Evolutionary conservation across 2,113 vertebrate species (phyloP), one percentile per base, ranked within the genome.

Genomic region (Tragelaphus buxtoni): DNA sequence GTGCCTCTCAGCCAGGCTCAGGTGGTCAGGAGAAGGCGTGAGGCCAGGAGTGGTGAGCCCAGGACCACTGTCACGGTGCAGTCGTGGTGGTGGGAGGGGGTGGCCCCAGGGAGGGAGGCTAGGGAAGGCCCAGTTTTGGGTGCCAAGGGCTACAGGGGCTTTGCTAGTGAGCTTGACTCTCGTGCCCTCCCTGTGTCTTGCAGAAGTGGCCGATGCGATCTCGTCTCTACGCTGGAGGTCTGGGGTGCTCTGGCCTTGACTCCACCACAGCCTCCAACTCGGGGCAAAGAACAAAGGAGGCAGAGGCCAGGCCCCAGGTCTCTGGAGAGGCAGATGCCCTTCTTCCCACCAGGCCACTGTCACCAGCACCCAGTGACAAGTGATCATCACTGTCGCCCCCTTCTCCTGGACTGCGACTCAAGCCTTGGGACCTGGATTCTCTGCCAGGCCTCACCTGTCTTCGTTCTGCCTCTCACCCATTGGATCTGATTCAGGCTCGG

Each of bases 121-220:
- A 55, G 55, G 18, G 61, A 81, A 93, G 30, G 69, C 22, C 28
- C 1, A 2, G n/a, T 18, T n/a, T 55, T 7, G 39, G 94, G 28
- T 82, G 35, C 17, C 9, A 26, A 53, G 63, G 45, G 20, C 18
- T 17, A 3, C 0, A 2, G 53, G 14, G n/a, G 65, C 49, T 39
- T 24, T 26, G 7, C 13, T 2, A 30, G 28, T 32, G 39, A 30
- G 22, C 3, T 1, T 22, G 4, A 47, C 63, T 63, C 45, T 76
- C 24, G 12, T 22, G n/a, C 20, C 24, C 3, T 53, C 32, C 76
- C 22, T 1, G 0, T 98, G 55, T 97, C 83, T 97, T 98, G 32
- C 98, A 99, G 99, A 99, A 99, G 94, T 99, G 99, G 99, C 99
- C 99, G 0, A 99, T 99, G 99, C 98, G 99, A 42, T 99, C 99